Evolutionary conservation across 2,888 invertebrate species (phyloP).

Genomic region (Pheosia gnoma): DNA sequence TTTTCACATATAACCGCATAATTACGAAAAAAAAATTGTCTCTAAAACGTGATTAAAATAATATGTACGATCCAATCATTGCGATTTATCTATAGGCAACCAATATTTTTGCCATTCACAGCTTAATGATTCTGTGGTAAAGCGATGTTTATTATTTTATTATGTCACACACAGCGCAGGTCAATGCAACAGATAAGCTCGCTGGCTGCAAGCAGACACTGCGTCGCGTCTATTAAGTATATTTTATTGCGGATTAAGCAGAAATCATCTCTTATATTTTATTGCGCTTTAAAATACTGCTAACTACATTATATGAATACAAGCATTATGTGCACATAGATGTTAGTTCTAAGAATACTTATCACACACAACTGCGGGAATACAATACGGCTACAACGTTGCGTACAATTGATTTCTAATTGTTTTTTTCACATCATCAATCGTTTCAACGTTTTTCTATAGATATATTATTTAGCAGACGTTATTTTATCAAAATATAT

Average conservation of each 20-base stretch:
- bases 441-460: too few relatives aligned
- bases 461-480: too few relatives aligned
- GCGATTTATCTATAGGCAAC: too few relatives aligned
- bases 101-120: background rate
- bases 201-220: conserved; percentile 49
- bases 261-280: conserved; percentile 19
- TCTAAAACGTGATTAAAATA: background rate
- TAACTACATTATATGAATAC: conserved; percentile 2
- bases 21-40: too few relatives aligned
- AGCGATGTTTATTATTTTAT: conserved; percentile 30
- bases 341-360: too few relatives aligned
- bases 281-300: conserved; percentile 18
- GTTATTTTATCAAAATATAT: too few relatives aligned
- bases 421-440: too few relatives aligned
- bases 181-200: conserved; percentile 49
- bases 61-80: too few relatives aligned
- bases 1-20: too few relatives aligned
- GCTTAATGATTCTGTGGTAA: background rate
- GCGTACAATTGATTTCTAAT: too few relatives aligned
- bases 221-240: conserved; percentile 47
- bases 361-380: background rate
- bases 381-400: background rate
- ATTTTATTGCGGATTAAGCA: conserved; percentile 28
- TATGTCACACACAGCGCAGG: conserved; percentile 33
- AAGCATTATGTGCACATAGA: too few relatives aligned